Conservation (phyloP, 2,797 vertebrate genomes). For the Paguma larvata region DNA sequence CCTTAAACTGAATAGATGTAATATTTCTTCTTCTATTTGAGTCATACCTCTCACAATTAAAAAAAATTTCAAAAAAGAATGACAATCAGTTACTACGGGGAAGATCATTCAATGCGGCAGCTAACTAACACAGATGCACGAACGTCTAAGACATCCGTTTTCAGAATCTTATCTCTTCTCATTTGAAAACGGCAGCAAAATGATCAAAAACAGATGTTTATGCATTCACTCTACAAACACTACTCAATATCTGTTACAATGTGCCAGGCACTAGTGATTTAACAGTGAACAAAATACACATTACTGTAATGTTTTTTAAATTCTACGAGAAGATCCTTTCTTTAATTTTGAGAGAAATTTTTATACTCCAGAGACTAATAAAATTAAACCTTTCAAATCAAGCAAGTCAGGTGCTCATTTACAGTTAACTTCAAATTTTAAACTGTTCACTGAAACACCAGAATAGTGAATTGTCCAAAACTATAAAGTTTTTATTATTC, state of each 20-base stretch:
- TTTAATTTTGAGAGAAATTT: constrained; percentile 15
- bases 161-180: not conserved
- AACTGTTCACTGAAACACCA: constrained; percentile 12
- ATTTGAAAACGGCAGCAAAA: constrained; percentile 49
- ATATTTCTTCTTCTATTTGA: constrained; percentile 9
- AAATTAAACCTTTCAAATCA: constrained; percentile 55
- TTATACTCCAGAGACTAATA: constrained; percentile 26
- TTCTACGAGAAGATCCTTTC: not conserved
- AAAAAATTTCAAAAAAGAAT: constrained; percentile 41
- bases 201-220: not conserved
- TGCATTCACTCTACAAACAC: constrained; percentile 28
- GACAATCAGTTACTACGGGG: not conserved
- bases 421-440: constrained; percentile 27
- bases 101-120: constrained; percentile 1
- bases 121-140: constrained; percentile 9
- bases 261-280: not conserved
- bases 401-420: not conserved
- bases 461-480: constrained; percentile 22
- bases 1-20: not conserved
- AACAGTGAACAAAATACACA: not conserved
- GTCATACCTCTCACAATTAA: constrained; percentile 38
- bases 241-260: not conserved
- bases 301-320: not conserved
- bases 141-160: constrained; percentile 9
- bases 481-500: not conserved